Percentiles rank a stretch among this genome's conserved stretches.
Evolutionary conservation across 2,113 vertebrate species (phyloP).

Genomic region (Manacus vitellinus): DNA sequence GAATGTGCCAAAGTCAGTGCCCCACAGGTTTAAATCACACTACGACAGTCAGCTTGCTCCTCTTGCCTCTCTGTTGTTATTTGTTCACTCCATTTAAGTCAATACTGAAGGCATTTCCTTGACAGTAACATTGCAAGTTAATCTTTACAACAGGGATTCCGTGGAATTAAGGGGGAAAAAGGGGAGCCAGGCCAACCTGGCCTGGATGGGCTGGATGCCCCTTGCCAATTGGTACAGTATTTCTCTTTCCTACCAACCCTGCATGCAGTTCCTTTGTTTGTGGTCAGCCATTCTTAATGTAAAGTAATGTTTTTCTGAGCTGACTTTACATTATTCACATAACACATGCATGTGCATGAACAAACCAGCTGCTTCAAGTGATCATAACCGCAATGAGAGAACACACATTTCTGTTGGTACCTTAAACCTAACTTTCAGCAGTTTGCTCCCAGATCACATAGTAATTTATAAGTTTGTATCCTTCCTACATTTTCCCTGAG

Average conservation of each 20-base stretch:
- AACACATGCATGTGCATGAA: slow-evolving; percentile 77
- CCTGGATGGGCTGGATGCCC: slow-evolving; percentile 99
- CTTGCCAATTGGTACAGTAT: slow-evolving; percentile 99
- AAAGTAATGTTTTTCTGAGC: slow-evolving; percentile 66
- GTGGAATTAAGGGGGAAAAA: slow-evolving; percentile 99
- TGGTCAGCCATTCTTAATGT: slow-evolving; percentile 67
- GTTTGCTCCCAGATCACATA: slow-evolving; percentile 10
- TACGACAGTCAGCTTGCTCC: slow-evolving; percentile 67
- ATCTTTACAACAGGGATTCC: slow-evolving; percentile 99
- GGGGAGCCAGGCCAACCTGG: slow-evolving; percentile 99
- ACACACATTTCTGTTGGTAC: neutral
- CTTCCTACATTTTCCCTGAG: slow-evolving; percentile 37
- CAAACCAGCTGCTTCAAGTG: slow-evolving; percentile 39
- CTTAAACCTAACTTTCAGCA: slow-evolving; percentile 39
- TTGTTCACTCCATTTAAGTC: slow-evolving; percentile 66
- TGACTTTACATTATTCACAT: slow-evolving; percentile 58
- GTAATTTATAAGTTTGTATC: slow-evolving; percentile 12
- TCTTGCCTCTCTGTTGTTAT: slow-evolving; percentile 61
- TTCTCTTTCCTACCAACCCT: slow-evolving; percentile 91
- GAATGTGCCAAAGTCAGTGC: neutral
- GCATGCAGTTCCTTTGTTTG: slow-evolving; percentile 84
- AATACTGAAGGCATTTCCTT: slow-evolving; percentile 70
- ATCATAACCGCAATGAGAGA: neutral
- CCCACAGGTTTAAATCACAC: neutral
- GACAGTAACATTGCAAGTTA: slow-evolving; percentile 96